phyloP scores from a whole-genome alignment of 2,113 vertebrate genomes.

The Planiliza haematocheilus region DNA sequence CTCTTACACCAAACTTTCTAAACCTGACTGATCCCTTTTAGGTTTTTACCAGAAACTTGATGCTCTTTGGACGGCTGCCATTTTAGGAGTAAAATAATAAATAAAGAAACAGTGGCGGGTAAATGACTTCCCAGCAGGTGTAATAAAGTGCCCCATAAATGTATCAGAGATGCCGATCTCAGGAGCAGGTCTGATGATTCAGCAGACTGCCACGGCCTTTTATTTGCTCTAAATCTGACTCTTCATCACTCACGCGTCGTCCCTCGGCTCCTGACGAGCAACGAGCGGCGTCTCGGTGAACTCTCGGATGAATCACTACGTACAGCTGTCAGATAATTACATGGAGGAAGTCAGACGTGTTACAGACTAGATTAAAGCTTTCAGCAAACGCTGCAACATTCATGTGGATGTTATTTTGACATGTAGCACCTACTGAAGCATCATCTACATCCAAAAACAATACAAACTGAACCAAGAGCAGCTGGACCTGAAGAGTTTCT shows the following conservation, averaged over 20 bases:
- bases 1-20: neutral
- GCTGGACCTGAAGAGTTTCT: too few relatives aligned
- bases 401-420: too few relatives aligned
- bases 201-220: constrained; percentile 29
- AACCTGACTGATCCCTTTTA: neutral
- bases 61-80: neutral
- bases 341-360: neutral
- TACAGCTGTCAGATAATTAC: neutral
- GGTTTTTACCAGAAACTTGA: too few relatives aligned
- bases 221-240: constrained; percentile 22
- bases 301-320: neutral
- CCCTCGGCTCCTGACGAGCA: neutral
- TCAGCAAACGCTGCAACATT: too few relatives aligned
- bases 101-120: neutral
- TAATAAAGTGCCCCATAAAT: constrained; percentile 20
- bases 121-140: neutral
- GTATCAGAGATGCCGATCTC: neutral
- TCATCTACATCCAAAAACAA: too few relatives aligned
- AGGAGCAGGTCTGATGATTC: constrained; percentile 30
- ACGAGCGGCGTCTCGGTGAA: neutral
- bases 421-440: too few relatives aligned
- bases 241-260: constrained; percentile 2
- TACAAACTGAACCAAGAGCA: too few relatives aligned
- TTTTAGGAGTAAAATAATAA: neutral
- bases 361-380: too few relatives aligned